Conservation (phyloP, 1,140 invertebrate genomes). For the Phortica variegata region DNA sequence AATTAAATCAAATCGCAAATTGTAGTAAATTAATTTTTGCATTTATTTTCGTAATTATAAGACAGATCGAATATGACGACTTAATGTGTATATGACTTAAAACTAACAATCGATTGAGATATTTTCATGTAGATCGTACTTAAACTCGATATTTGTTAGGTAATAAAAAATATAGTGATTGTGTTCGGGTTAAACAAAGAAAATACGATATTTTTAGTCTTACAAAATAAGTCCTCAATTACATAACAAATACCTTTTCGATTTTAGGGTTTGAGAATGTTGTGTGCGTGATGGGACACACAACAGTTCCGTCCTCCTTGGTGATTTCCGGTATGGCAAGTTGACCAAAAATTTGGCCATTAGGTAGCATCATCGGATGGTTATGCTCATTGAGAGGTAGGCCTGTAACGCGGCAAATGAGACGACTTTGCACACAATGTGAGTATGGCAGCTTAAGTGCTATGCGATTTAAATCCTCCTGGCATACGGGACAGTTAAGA, state of each 20-base stretch:
- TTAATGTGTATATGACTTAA: too few relatives aligned
- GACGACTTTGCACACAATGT: slow-evolving; percentile 91
- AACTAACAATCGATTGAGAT: too few relatives aligned
- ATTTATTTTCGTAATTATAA: too few relatives aligned
- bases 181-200: too few relatives aligned
- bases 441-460: slow-evolving; percentile 88
- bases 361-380: slow-evolving; percentile 96
- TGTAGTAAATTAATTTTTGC: too few relatives aligned
- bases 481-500: slow-evolving; percentile 91
- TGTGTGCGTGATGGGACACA: slow-evolving; percentile 90
- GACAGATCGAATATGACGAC: too few relatives aligned
- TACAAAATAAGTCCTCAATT: too few relatives aligned
- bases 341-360: slow-evolving; percentile 97
- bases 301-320: slow-evolving; percentile 82
- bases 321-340: slow-evolving; percentile 88
- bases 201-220: too few relatives aligned
- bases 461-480: slow-evolving; percentile 82
- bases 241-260: slow-evolving; percentile 96
- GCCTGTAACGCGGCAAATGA: slow-evolving; percentile 84
- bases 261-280: slow-evolving; percentile 84
- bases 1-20: too few relatives aligned
- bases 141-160: too few relatives aligned
- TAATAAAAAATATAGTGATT: too few relatives aligned
- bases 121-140: too few relatives aligned
- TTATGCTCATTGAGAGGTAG: slow-evolving; percentile 96